Conservation (phyloP, 1,140 invertebrate species). For the Euura saliciscinereae region DNA sequence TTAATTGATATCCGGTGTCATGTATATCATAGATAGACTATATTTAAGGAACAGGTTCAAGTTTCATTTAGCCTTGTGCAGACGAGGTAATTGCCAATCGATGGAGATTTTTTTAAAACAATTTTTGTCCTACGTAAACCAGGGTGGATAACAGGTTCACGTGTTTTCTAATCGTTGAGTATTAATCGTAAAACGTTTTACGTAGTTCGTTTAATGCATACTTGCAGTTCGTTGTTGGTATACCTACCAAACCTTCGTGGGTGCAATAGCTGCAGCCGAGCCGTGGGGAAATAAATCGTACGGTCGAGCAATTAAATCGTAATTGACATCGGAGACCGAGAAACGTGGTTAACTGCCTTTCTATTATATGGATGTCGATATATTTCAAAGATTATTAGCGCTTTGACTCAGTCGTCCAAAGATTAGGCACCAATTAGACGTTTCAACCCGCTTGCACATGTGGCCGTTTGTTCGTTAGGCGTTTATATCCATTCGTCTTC, state of each 20-base stretch:
- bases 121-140: no score
- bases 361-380: no score
- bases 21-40: neutral
- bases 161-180: neutral
- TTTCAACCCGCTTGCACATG: no score
- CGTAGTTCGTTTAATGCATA: neutral
- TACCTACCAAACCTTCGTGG: neutral
- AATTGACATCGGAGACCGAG: neutral
- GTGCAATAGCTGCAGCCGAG: neutral
- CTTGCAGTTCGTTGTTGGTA: neutral
- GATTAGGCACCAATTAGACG: no score
- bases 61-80: neutral
- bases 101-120: no score
- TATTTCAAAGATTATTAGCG: no score
- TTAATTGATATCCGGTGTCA: neutral
- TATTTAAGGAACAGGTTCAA: neutral
- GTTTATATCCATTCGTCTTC: no score
- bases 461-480: no score
- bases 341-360: no score
- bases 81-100: no score
- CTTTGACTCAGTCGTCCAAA: no score
- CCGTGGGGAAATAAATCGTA: neutral
- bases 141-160: no score
- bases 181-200: conserved; percentile 1
- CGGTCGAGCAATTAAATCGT: neutral